Base-by-base conservation (phyloP, 2,888 invertebrate genomes). In the Chloroclysta siterata region DNA sequence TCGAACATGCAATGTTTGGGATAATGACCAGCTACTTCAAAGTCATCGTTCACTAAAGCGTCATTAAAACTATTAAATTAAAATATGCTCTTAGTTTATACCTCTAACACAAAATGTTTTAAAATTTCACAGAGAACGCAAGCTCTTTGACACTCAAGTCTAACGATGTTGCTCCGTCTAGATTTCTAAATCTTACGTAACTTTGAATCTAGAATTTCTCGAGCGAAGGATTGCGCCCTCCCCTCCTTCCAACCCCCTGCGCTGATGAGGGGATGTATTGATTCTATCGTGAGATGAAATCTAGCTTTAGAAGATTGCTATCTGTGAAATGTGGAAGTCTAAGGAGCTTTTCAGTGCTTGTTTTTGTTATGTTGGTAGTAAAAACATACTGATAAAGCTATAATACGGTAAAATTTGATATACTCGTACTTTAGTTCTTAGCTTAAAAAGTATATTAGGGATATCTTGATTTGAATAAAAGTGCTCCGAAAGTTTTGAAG, bases 151-250 rank as follows among this genome's bases (percentile, higher is more conserved):
- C 13, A 39, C 39, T 17, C 17, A 52, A 39, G 39, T 22, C n/a
- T 39, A 41, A 41, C 22, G 41, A 53, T 39, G n/a, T 53, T 33
- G 50, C 48, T 29, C 14, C 17, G 52, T 52, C 52, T 52, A 51
- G 51, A 15, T 51, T 51, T 51, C 52, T 41, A 53, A n/a, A 53
- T 22, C 13, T 52, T 53, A 41, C 41, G 53, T 53, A 41, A 53
- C 53, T 28, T 53, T 41, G 41, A 22, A 53, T 22, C 53, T 53
- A 41, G 41, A 41, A 22, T 41, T 54, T 54, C 54, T 54, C 44
- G 15, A 53, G 52, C 39, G 52, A 39, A 13, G 15, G 50, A 17
- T 36, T 36, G 36, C 36, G 14, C 15, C 36, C 8, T 14, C 33
- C 50, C 50, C 14, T 14, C 14, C 33, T 29, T 8, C 14, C 28